A percentile compares a stretch with the other conserved stretches of the same genome.
Evolutionary conservation across 2,113 vertebrate genomes (phyloP).

Genomic region (Canis aureus): DNA sequence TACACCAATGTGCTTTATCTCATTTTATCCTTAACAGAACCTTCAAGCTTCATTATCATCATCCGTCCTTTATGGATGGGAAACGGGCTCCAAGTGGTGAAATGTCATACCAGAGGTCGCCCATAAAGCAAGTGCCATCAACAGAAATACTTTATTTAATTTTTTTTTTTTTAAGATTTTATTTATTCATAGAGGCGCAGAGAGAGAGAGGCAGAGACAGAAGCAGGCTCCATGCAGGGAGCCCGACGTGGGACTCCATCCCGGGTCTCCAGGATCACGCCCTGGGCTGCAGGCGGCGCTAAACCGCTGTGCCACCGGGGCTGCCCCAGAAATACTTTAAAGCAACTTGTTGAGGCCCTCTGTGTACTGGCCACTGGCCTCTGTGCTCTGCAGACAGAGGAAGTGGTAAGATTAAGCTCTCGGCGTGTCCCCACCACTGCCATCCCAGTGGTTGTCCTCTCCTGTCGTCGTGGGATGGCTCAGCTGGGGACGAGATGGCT

Average conservation of each 20-base stretch:
- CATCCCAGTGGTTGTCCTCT: not conserved
- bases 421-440: not conserved
- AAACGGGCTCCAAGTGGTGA: not conserved
- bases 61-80: not conserved
- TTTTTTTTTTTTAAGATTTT: too few relatives aligned
- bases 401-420: not conserved
- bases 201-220: too few relatives aligned
- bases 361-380: not conserved
- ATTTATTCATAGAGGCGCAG: too few relatives aligned
- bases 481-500: not conserved
- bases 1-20: accelerated
- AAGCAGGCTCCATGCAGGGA: too few relatives aligned
- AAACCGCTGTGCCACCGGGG: too few relatives aligned
- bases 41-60: not conserved
- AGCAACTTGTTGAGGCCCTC: not conserved
- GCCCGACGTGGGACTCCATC: too few relatives aligned
- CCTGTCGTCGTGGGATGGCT: not conserved
- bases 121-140: not conserved
- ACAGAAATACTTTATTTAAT: not conserved
- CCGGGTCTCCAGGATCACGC: too few relatives aligned
- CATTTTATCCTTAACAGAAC: not conserved
- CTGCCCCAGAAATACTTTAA: not conserved
- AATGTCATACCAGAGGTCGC: not conserved
- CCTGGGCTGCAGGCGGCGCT: too few relatives aligned
- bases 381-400: not conserved